These are phyloP conservation scores for Oncorhynchus keta DNA, from an alignment of 2,113 vertebrate species.

Conservation along the genomic window DNA sequence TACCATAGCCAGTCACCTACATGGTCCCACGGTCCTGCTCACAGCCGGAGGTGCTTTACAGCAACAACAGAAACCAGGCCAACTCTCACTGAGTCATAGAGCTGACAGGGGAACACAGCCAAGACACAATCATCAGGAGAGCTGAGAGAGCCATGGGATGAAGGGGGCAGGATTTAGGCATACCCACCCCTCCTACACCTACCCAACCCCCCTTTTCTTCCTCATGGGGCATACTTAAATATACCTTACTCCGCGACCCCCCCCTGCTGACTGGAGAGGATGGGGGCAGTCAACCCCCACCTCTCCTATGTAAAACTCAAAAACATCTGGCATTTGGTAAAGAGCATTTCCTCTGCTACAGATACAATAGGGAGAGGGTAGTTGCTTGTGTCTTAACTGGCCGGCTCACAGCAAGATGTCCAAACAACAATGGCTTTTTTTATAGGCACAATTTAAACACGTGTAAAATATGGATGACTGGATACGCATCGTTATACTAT, in stretches of 20 bases:
- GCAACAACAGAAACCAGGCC: neutral
- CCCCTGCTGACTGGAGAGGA: conserved; percentile 32
- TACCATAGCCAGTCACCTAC: conserved; percentile 8
- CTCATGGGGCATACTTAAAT: conserved; percentile 27
- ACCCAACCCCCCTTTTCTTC: conserved; percentile 18
- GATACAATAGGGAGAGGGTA: neutral
- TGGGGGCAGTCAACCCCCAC: conserved; percentile 9
- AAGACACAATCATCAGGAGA: neutral
- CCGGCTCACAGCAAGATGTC: neutral
- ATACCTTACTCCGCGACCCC: conserved; percentile 14
- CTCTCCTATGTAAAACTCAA: conserved; percentile 20
- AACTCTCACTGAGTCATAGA: neutral
- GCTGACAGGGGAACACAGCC: neutral
- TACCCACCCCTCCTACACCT: conserved; percentile 20
- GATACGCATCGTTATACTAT: neutral
- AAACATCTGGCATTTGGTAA: conserved; percentile 47
- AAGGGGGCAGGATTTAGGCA: conserved; percentile 8
- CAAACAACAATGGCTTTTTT: neutral
- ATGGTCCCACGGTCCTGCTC: conserved; percentile 30
- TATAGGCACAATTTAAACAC: no score
- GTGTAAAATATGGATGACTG: neutral
- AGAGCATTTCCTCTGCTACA: neutral
- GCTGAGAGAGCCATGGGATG: neutral
- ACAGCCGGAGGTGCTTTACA: neutral
- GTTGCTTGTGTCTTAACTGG: neutral